Base-by-base conservation (phyloP, 92 coral and sea anemone genomes). In the Palythoa grandis region DNA sequence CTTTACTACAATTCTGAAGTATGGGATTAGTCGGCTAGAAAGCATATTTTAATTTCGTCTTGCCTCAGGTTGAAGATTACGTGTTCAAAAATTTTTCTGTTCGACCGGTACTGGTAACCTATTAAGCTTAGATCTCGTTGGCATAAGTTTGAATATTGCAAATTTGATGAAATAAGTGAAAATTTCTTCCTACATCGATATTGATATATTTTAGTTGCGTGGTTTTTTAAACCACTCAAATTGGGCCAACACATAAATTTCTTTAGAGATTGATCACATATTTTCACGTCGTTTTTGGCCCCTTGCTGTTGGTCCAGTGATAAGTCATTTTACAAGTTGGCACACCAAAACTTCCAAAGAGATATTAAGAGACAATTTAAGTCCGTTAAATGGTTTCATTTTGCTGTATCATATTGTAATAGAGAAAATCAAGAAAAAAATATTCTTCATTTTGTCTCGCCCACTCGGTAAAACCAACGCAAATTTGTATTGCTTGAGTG, bases 391-490 rank as follows among this genome's bases (percentile, higher is more conserved):
- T 52, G 40, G 29, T 66, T 43, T 66, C 24, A 39, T 52, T 67
- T 22, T 2, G 29, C 60, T 40, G 38, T 48, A 39, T 43, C 39
- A 43, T 53, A 19, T 52, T 65, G 39, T 70, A 80, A 53, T 66
- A 16, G 72, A 80, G 58, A 11, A 66, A 24, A 37, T 43, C n/a
- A 17, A 15, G 54, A 43, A 56, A 47, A 29, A 80, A 67, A 23
- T 66, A 60, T 78, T 19, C 73, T 40, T 17, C 53, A 35, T 65
- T 20, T 22, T 80, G 12, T 47, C 35, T 80, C 75, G 73, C 74
- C 85, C 83, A 78, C 71, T 58, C 83, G 22, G 69, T 63, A 19
- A 63, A 63, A 19, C 25, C 29, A 78, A 61, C 17, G 48, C 9
- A 37, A 24, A 11, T 47, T 78, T 65, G 35, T 77, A 16, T 48